Evolutionary conservation across 2,113 vertebrate species (phyloP), one percentile per base, ranked within the genome.

Genomic region (Camarhynchus parvulus): DNA sequence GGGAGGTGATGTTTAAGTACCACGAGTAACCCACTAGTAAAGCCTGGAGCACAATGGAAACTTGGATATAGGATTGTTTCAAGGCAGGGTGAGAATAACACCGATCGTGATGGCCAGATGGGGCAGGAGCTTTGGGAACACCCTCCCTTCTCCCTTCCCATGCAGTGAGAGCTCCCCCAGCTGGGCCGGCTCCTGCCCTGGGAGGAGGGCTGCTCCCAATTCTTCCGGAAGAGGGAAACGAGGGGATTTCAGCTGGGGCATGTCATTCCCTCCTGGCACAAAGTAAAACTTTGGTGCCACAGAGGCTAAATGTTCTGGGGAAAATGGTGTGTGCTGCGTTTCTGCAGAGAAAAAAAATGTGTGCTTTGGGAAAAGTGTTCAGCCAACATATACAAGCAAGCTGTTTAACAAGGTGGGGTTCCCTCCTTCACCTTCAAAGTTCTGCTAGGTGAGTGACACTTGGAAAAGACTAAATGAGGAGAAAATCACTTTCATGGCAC

Each of bases 51-150:
- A 27, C 22, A 44, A 8, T 69, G 19, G 39, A 59, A 67, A n/a
- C 7, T 58, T 18, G 20, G 20, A 23, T 13, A 30, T 4, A 15
- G 10, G 1, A 2, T 24, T 39, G 9, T 74, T 74, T 23, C 24
- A 7, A 8, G 25, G 7, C 2, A 2, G 1, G 28, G 3, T 17
- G 24, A 61, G 19, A 59, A 31, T 5, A 14, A 17, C 55, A 58
- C 11, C 2, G 16, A 44, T 13, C 6, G 8, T 0, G 4, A 13
- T 18, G 49, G 44, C 35, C 46, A 25, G 15, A n/a, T 0, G 2
- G 68, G 12, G 28, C 59, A 17, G 44, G 59, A 47, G 28, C 10
- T 1, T 30, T 22, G n/a, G 41, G 18, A 75, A 7, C 46, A 13
- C 19, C 1, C 0, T 8, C 16, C 20, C 19, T 42, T 52, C n/a